Percentiles rank a stretch among this genome's conserved stretches.
phyloP scores from a whole-genome alignment of 2,888 invertebrate genomes.

The Tetropium fuscum region DNA sequence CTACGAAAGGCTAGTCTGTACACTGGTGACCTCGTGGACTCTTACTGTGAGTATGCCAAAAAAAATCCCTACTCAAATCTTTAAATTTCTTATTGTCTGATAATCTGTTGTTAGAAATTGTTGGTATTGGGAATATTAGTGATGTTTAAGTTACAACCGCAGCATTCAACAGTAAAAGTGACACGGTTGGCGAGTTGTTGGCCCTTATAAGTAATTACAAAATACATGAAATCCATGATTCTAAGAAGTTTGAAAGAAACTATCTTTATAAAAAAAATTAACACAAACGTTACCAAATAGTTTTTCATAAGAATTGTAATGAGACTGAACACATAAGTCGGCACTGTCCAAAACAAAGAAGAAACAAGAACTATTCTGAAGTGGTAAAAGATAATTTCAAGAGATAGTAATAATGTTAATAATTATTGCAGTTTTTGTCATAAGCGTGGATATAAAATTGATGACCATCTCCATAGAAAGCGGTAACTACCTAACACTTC shows the following conservation, averaged over 20 bases:
- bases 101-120: not conserved
- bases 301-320: too few relatives aligned
- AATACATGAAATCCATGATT: not conserved
- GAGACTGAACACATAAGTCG: too few relatives aligned
- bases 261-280: not conserved
- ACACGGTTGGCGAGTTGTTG: not conserved
- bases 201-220: not conserved
- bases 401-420: not conserved
- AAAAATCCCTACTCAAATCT: not conserved
- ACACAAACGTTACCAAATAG: too few relatives aligned
- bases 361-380: too few relatives aligned
- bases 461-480: not conserved
- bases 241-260: not conserved
- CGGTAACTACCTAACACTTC: not conserved
- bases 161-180: not conserved
- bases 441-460: not conserved
- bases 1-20: not conserved
- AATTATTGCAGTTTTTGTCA: not conserved
- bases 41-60: not conserved
- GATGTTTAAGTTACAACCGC: not conserved
- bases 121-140: not conserved
- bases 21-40: not conserved
- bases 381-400: too few relatives aligned
- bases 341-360: too few relatives aligned
- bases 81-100: not conserved